Conservation (phyloP, 2,797 vertebrate genomes). For the Gymnopithys bicolor region DNA sequence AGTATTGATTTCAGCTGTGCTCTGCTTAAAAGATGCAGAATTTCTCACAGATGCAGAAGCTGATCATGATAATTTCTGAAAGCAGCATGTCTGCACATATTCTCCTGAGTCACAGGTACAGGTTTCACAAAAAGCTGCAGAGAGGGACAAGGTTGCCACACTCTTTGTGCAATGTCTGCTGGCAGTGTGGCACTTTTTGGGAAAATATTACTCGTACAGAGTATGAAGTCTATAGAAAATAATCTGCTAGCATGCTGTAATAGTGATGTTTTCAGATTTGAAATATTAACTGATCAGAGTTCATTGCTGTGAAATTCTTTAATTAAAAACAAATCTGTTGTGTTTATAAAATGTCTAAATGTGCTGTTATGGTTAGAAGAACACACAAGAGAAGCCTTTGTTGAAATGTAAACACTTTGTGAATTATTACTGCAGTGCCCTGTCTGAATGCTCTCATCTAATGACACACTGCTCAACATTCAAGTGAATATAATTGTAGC, state of each 20-base stretch:
- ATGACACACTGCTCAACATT: constrained; percentile 18
- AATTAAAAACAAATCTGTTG: constrained; percentile 61
- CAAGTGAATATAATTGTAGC: constrained; percentile 30
- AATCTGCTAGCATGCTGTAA: neutral
- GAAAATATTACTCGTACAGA: neutral
- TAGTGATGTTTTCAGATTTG: neutral
- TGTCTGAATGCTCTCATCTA: constrained; percentile 44
- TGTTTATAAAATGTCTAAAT: constrained; percentile 63
- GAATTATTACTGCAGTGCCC: constrained; percentile 41
- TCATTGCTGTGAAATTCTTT: constrained; percentile 56
- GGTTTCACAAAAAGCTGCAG: neutral
- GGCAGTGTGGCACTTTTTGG: neutral
- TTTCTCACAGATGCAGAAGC: constrained; percentile 1
- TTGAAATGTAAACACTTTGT: constrained; percentile 61
- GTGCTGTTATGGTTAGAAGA: constrained; percentile 53
- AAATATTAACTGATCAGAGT: constrained; percentile 53
- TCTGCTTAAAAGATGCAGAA: constrained; percentile 23
- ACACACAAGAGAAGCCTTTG: constrained; percentile 49
- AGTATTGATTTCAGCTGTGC: constrained; percentile 26
- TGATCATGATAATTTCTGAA: neutral
- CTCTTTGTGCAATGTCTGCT: neutral
- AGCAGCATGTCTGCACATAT: neutral
- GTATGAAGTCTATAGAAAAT: neutral
- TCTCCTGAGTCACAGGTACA: neutral
- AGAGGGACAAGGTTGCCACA: rapidly evolving